Conservation (phyloP, 2,113 vertebrate genomes). For the Pteronura brasiliensis region DNA sequence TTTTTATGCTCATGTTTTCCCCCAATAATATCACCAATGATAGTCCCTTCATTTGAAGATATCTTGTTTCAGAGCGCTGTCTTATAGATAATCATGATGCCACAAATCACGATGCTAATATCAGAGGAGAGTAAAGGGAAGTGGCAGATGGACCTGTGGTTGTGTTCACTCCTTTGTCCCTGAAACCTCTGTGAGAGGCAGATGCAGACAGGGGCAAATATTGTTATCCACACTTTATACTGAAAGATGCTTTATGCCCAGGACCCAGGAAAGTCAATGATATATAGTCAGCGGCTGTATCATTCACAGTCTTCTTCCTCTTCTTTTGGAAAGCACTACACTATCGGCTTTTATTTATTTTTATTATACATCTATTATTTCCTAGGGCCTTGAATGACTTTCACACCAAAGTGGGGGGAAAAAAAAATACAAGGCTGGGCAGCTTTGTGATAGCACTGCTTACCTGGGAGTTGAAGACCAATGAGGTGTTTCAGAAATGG, state of each 20-base stretch:
- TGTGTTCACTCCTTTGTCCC: neutral
- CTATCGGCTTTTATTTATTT: constrained; percentile 18
- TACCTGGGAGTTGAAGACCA: neutral
- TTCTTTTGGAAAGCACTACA: neutral
- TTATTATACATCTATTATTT: neutral
- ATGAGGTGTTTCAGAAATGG: neutral
- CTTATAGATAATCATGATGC: neutral
- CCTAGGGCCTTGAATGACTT: constrained; percentile 2
- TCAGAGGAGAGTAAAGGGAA: neutral
- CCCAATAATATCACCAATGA: neutral
- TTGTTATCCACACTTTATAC: neutral
- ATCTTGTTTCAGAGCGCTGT: neutral
- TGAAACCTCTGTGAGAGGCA: neutral
- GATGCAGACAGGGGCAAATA: neutral
- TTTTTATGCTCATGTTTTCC: neutral
- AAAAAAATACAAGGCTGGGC: neutral
- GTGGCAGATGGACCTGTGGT: neutral
- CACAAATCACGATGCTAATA: neutral
- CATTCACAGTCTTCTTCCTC: neutral
- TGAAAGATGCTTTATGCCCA: neutral
- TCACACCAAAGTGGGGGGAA: neutral
- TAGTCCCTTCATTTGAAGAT: neutral
- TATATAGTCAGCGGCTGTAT: neutral
- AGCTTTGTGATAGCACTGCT: neutral
- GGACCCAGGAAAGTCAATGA: neutral